These are phyloP conservation scores for Stictocephala bisonia DNA, from an alignment of 2,888 invertebrate species.

Conservation along the genomic window DNA sequence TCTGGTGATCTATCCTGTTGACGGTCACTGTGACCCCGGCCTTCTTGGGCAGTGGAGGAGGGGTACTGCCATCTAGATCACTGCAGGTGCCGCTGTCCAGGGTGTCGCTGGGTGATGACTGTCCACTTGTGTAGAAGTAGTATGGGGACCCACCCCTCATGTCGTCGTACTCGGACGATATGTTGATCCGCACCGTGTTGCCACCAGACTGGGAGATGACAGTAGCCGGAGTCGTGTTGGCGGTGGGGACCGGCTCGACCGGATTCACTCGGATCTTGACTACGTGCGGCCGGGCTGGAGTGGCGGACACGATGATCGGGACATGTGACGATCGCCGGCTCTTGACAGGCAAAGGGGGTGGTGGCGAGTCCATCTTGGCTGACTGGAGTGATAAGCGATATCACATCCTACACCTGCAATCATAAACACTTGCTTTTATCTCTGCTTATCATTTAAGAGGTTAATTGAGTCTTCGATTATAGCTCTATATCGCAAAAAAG, in stretches of 20 bases:
- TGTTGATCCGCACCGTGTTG: constrained; percentile 47
- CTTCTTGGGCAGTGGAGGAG: constrained; percentile 76
- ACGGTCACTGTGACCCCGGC: constrained; percentile 63
- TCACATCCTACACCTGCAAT: too few species aligned
- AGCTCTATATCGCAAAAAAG: too few species aligned
- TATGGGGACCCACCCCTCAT: constrained; percentile 33
- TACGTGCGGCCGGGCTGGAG: constrained; percentile 44
- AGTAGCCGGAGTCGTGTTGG: not conserved
- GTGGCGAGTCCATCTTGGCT: constrained; percentile 30
- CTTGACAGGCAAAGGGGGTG: constrained; percentile 40
- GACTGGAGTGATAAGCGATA: too few species aligned
- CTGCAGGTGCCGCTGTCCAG: constrained; percentile 88
- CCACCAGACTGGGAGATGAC: constrained; percentile 21
- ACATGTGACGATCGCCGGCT: constrained; percentile 23
- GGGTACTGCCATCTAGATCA: constrained; percentile 78
- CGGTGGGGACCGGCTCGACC: constrained; percentile 32
- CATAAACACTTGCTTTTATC: too few species aligned
- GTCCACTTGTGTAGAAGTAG: constrained; percentile 70
- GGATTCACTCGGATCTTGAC: constrained; percentile 54
- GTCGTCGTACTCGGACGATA: constrained; percentile 16
- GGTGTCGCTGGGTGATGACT: constrained; percentile 85
- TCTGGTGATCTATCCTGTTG: constrained; percentile 54
- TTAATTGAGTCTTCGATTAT: too few species aligned
- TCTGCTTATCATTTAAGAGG: too few species aligned
- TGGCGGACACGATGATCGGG: constrained; percentile 42